Percentiles rank a stretch among this genome's conserved stretches.
These are phyloP conservation scores for Zaprionus tsacasi DNA, from an alignment of 1,140 invertebrate species.

Conservation along the genomic window DNA sequence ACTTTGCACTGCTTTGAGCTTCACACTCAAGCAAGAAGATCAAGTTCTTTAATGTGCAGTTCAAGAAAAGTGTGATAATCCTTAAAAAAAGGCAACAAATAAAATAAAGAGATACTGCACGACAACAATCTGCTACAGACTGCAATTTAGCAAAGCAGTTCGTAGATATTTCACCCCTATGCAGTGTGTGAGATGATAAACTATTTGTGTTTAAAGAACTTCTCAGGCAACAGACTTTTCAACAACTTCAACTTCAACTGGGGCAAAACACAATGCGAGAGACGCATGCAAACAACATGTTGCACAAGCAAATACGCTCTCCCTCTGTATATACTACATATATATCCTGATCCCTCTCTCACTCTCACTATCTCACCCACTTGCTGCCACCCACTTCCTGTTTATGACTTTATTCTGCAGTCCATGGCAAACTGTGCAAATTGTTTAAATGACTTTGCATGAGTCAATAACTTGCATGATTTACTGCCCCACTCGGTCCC, in stretches of 20 bases:
- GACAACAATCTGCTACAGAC: slow-evolving; percentile 3
- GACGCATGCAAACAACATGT: slow-evolving; percentile 32
- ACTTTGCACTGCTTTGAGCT: background rate
- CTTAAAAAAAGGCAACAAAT: background rate
- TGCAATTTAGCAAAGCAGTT: background rate
- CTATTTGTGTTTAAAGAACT: slow-evolving; percentile 22
- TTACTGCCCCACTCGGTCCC: slow-evolving; percentile 36
- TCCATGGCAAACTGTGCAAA: slow-evolving; percentile 59
- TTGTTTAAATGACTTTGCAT: slow-evolving; percentile 64
- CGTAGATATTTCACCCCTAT: background rate
- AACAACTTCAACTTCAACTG: slow-evolving; percentile 20
- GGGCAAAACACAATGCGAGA: slow-evolving; percentile 30
- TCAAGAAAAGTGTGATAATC: background rate
- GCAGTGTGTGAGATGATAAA: slow-evolving; percentile 1
- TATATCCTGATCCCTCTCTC: background rate
- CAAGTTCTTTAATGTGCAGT: slow-evolving; percentile 1
- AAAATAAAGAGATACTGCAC: background rate
- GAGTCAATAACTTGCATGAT: slow-evolving; percentile 64
- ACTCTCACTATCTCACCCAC: background rate
- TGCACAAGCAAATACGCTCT: slow-evolving; percentile 29
- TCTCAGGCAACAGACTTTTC: slow-evolving; percentile 24
- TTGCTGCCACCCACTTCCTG: slow-evolving; percentile 10
- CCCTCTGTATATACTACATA: background rate
- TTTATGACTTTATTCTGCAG: slow-evolving; percentile 46
- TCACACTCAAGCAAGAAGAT: background rate